Evolutionary conservation across 2,797 vertebrate genomes (phyloP).

Genomic region (Cyclopterus lumpus): DNA sequence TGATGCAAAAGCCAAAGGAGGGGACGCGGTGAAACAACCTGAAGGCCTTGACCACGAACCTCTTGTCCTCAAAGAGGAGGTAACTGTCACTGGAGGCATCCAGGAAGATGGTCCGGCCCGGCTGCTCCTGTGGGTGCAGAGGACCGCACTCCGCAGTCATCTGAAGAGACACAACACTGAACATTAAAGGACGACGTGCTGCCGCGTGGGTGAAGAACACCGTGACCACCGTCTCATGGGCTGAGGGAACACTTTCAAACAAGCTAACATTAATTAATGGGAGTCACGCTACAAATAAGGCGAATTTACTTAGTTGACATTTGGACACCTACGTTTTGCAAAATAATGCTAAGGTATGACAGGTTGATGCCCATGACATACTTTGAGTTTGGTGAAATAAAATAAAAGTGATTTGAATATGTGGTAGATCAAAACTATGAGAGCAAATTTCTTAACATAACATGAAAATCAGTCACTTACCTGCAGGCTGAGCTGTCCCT

Average conservation of each 20-base stretch:
- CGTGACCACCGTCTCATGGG: too few relatives aligned
- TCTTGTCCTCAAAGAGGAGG: slow-evolving; percentile 85
- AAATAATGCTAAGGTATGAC: neutral
- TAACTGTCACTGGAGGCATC: slow-evolving; percentile 82
- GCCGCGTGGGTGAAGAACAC: neutral
- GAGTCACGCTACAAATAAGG: neutral
- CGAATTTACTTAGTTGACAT: neutral
- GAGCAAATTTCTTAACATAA: neutral
- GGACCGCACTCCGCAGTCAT: slow-evolving; percentile 49
- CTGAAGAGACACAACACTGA: slow-evolving; percentile 41
- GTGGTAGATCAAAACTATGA: neutral
- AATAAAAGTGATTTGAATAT: neutral
- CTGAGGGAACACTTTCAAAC: neutral
- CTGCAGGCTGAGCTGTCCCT: slow-evolving; percentile 73
- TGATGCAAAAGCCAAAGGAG: slow-evolving; percentile 92
- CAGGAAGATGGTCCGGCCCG: slow-evolving; percentile 81
- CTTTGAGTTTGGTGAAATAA: neutral
- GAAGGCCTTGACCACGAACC: slow-evolving; percentile 89
- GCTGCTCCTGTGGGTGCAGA: slow-evolving; percentile 81
- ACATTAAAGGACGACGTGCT: neutral
- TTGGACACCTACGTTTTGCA: neutral
- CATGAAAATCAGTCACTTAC: slow-evolving; percentile 7
- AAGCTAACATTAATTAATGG: neutral
- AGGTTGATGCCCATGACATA: neutral
- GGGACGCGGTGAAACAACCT: slow-evolving; percentile 92